Percentiles rank a stretch among this genome's conserved stretches.
These are phyloP conservation scores for Xylophagus ater DNA, from an alignment of 2,888 invertebrate genomes.

Conservation along the genomic window DNA sequence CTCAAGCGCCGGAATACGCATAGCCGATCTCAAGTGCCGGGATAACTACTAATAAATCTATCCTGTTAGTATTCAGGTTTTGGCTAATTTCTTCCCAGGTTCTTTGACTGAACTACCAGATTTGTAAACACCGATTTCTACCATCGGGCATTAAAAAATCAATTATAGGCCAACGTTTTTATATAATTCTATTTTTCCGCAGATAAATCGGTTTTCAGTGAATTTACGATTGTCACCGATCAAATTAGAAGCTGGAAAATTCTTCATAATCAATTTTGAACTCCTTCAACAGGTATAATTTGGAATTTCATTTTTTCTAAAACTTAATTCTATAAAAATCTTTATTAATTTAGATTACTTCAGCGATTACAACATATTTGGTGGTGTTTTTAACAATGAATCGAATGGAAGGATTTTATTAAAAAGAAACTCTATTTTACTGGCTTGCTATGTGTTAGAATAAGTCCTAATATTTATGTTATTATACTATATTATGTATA, in stretches of 20 bases:
- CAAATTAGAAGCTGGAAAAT: conserved; percentile 8
- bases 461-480: not conserved
- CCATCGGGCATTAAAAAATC: no score
- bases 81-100: no score
- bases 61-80: no score
- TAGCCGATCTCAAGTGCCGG: no score
- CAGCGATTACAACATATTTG: conserved; percentile 8
- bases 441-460: not conserved
- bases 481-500: not conserved
- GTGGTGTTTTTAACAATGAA: conserved; percentile 10
- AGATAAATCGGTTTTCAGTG: no score
- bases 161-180: no score
- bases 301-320: not conserved
- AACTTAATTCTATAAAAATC: not conserved
- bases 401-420: conserved; percentile 7
- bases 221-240: no score
- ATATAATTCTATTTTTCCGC: no score
- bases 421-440: not conserved
- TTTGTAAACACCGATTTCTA: no score
- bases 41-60: no score
- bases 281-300: not conserved
- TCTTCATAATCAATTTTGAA: conserved; percentile 7
- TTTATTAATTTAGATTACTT: conserved; percentile 2
- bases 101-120: no score
- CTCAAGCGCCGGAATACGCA: no score